phyloP scores from a whole-genome alignment of 2,888 invertebrate genomes.

The Acanthosoma haemorrhoidale region DNA sequence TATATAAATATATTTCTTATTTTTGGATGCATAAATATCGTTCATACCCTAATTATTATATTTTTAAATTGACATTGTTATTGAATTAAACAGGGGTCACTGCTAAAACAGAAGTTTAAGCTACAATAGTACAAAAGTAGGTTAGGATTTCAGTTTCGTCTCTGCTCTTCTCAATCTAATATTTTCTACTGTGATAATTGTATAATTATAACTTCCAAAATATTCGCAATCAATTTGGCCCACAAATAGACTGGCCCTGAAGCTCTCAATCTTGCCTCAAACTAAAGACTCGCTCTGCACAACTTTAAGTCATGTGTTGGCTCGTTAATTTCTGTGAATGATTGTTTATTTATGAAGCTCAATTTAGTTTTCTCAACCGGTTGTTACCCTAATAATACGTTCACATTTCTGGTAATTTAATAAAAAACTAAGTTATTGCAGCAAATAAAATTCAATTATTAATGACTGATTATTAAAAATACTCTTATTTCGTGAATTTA shows the following conservation, averaged over 20 bases:
- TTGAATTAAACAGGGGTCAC: background rate
- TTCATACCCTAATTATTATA: background rate
- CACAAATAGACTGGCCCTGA: too few species aligned
- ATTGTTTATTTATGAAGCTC: background rate
- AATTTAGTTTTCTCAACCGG: background rate
- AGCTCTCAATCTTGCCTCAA: too few species aligned
- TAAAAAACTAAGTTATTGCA: too few species aligned
- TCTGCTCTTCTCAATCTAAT: background rate
- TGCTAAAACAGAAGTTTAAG: background rate
- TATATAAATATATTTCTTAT: background rate
- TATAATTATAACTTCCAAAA: too few species aligned
- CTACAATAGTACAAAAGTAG: slow-evolving; percentile 6
- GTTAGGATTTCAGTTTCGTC: background rate
- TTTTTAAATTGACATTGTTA: background rate
- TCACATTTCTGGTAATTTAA: too few species aligned
- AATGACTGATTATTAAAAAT: background rate
- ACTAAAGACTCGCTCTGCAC: too few species aligned
- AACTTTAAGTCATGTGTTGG: background rate
- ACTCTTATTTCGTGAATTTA: too few species aligned
- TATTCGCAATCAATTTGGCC: too few species aligned
- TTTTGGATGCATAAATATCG: background rate
- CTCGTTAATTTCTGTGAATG: background rate
- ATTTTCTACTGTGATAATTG: background rate
- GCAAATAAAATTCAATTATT: too few species aligned
- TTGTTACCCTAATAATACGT: background rate